A percentile compares a stretch with the other conserved stretches of the same genome.
These are phyloP conservation scores for Nanorana parkeri DNA, from an alignment of 2,113 vertebrate species.

Conservation along the genomic window DNA sequence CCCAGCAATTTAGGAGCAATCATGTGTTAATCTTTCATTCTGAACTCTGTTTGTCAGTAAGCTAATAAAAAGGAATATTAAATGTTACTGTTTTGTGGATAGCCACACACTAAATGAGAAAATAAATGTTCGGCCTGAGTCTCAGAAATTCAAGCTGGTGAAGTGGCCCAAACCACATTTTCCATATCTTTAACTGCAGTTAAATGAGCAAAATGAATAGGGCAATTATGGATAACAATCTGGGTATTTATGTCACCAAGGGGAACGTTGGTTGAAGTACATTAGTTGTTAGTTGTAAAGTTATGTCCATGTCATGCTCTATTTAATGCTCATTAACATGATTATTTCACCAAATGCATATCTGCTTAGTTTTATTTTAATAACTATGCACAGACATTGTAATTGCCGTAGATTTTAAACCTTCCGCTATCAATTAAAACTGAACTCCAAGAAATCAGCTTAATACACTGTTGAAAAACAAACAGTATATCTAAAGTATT, in stretches of 20 bases:
- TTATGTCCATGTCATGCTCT: slow-evolving; percentile 23
- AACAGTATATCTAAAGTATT: too few relatives aligned
- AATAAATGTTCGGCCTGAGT: slow-evolving; percentile 16
- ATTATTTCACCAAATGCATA: slow-evolving; percentile 20
- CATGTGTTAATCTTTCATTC: slow-evolving; percentile 15
- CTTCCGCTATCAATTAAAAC: too few relatives aligned
- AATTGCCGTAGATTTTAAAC: too few relatives aligned
- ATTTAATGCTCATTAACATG: slow-evolving; percentile 35
- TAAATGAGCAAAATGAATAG: slow-evolving; percentile 18
- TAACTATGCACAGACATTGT: too few relatives aligned
- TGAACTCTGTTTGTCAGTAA: slow-evolving; percentile 17
- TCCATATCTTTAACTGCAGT: slow-evolving; percentile 22
- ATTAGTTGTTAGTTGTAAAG: not conserved
- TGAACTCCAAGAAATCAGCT: too few relatives aligned
- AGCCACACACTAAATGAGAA: slow-evolving; percentile 38
- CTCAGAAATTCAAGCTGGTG: slow-evolving; percentile 16
- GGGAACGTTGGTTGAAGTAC: not conserved
- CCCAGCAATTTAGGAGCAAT: not conserved
- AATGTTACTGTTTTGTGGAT: slow-evolving; percentile 39
- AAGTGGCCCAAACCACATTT: slow-evolving; percentile 40
- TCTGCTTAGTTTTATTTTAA: not conserved
- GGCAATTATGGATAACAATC: slow-evolving; percentile 28
- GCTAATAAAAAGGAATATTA: slow-evolving; percentile 40
- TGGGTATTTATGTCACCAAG: slow-evolving; percentile 27
- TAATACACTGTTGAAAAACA: too few relatives aligned